Evolutionary conservation across 2,113 vertebrate species (phyloP).

Genomic region (Neoarius graeffei): DNA sequence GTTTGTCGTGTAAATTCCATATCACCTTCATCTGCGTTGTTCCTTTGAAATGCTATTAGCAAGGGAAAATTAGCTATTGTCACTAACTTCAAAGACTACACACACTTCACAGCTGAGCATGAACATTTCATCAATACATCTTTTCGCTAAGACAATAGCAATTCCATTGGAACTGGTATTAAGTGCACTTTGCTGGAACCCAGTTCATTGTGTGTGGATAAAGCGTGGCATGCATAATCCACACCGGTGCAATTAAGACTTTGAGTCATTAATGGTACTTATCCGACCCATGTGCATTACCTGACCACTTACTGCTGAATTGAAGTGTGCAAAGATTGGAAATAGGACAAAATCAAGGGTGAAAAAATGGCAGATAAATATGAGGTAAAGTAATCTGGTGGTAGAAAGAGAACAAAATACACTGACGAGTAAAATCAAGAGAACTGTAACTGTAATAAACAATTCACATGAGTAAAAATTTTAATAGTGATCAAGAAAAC

Average conservation of each 20-base stretch:
- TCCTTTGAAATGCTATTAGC: slow-evolving; percentile 65
- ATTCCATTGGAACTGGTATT: slow-evolving; percentile 54
- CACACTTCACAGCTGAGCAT: slow-evolving; percentile 38
- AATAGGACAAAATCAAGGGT: neutral
- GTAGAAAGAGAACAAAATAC: neutral
- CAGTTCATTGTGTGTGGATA: slow-evolving; percentile 58
- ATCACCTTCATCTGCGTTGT: slow-evolving; percentile 58
- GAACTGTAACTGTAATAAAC: neutral
- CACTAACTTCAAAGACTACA: slow-evolving; percentile 56
- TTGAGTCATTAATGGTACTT: slow-evolving; percentile 61
- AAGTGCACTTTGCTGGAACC: slow-evolving; percentile 60
- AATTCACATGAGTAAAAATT: neutral
- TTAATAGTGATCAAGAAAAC: neutral
- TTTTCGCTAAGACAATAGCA: slow-evolving; percentile 59
- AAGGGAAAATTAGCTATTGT: slow-evolving; percentile 49
- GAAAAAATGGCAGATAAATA: neutral
- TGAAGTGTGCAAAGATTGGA: slow-evolving; percentile 52
- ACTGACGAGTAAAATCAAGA: neutral
- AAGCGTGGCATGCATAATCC: slow-evolving; percentile 51
- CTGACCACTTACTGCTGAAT: slow-evolving; percentile 32
- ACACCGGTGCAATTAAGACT: slow-evolving; percentile 59
- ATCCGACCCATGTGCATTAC: slow-evolving; percentile 49
- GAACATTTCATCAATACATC: slow-evolving; percentile 46
- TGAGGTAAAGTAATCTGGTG: neutral
- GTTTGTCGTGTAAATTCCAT: slow-evolving; percentile 64